Conservation (phyloP, 1,140 invertebrate species). For the Papilio polyxenes region DNA sequence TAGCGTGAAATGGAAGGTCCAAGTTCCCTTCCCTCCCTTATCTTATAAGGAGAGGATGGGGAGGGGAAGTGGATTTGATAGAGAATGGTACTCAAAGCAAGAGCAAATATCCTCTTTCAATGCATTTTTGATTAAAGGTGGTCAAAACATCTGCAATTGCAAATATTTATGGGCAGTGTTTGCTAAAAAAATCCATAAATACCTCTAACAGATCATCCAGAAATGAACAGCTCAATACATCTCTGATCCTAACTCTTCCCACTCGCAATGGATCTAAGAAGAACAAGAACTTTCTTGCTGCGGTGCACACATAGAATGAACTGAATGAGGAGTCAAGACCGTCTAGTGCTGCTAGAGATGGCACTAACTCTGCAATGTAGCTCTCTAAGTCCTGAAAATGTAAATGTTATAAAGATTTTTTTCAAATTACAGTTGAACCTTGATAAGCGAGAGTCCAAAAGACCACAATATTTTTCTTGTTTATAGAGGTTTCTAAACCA, state of each 20-base stretch:
- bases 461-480: no score
- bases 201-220: conserved; percentile 95
- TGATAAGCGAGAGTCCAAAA: no score
- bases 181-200: conserved; percentile 40
- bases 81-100: no score
- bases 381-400: conserved; percentile 92
- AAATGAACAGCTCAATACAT: conserved; percentile 95
- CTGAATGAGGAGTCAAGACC: conserved; percentile 96
- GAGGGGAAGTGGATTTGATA: no score
- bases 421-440: not conserved
- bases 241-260: conserved; percentile 93
- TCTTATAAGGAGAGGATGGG: no score
- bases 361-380: conserved; percentile 96
- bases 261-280: conserved; percentile 95
- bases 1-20: no score
- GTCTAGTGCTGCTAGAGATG: conserved; percentile 93
- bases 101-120: no score
- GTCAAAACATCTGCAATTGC: no score
- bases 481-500: no score
- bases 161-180: no score
- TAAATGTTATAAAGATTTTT: conserved; percentile 27
- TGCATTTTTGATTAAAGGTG: no score
- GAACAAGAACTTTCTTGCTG: conserved; percentile 97
- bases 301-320: conserved; percentile 97
- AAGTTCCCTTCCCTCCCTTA: no score